A percentile compares a stretch with the other conserved stretches of the same genome.
These are phyloP conservation scores for Mustela lutreola DNA, from an alignment of 2,113 vertebrate genomes.

Conservation along the genomic window DNA sequence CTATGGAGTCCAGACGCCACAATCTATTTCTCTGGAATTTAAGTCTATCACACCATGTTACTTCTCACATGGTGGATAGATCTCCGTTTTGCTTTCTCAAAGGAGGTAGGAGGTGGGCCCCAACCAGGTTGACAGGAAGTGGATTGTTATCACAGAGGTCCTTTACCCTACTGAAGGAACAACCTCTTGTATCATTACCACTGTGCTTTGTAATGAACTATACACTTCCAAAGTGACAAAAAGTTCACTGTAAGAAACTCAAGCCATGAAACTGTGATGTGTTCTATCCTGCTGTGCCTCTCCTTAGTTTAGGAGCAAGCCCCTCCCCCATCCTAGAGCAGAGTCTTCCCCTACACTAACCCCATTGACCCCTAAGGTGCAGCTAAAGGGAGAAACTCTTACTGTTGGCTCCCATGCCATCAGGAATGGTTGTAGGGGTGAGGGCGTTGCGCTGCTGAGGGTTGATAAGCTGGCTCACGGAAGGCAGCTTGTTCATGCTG, in stretches of 20 bases:
- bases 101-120: not conserved
- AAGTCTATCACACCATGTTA: not conserved
- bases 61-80: not conserved
- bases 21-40: not conserved
- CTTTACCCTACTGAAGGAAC: not conserved
- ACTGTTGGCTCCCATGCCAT: constrained; percentile 96
- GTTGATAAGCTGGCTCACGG: constrained; percentile 99
- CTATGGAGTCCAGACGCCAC: not conserved
- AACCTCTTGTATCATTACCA: not conserved
- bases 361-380: not conserved
- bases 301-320: not conserved
- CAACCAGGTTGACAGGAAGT: not conserved
- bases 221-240: not conserved
- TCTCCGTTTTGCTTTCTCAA: not conserved
- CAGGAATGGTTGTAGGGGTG: constrained; percentile 95
- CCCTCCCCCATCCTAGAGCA: not conserved
- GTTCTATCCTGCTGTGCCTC: not conserved
- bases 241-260: not conserved
- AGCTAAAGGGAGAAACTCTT: constrained; percentile 85
- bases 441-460: constrained; percentile 97
- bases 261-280: not conserved
- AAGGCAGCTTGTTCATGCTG: constrained; percentile 98
- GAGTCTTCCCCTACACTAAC: not conserved
- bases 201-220: not conserved
- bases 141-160: not conserved